Conservation (phyloP, 2,888 invertebrate species). For the Germaria angustata region DNA sequence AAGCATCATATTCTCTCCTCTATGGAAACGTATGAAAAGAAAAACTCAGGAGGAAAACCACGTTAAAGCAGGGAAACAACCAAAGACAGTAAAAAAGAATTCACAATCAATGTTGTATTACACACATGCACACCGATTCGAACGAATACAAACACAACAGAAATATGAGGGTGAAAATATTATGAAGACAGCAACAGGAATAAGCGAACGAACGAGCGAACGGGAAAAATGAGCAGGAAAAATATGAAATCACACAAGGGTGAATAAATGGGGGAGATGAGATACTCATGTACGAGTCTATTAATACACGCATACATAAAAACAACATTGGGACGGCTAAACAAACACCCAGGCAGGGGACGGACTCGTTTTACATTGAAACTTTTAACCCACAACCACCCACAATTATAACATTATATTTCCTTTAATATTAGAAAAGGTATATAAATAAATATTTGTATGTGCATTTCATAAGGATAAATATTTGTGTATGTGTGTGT, state of each 20-base stretch:
- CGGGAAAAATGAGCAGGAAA: slow-evolving; percentile 40
- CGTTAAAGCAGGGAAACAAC: slow-evolving; percentile 9
- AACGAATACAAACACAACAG: slow-evolving; percentile 6
- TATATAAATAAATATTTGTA: slow-evolving; percentile 7
- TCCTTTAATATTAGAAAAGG: slow-evolving; percentile 62
- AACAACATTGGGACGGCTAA: slow-evolving; percentile 60
- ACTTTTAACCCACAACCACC: slow-evolving; percentile 56
- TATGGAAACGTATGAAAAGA: slow-evolving; percentile 32
- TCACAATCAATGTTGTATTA: slow-evolving; percentile 19
- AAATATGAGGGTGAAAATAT: slow-evolving; percentile 61
- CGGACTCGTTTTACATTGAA: slow-evolving; percentile 24
- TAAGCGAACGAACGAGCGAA: background rate
- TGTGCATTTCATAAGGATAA: background rate
- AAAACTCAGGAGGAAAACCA: slow-evolving; percentile 16
- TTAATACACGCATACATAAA: slow-evolving; percentile 28
- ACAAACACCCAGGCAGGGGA: slow-evolving; percentile 46
- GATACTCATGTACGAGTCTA: slow-evolving; percentile 6
- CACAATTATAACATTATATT: slow-evolving; percentile 67
- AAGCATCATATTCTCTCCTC: slow-evolving; percentile 53
- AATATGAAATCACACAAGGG: slow-evolving; percentile 46
- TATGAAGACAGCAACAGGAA: slow-evolving; percentile 36
- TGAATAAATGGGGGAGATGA: slow-evolving; percentile 7
- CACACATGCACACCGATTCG: background rate
- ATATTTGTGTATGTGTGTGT: background rate
- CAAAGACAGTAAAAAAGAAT: slow-evolving; percentile 47